Percentiles rank a stretch among this genome's conserved stretches.
Evolutionary conservation across 2,113 vertebrate species (phyloP).

Genomic region (Scytalopus superciliaris): DNA sequence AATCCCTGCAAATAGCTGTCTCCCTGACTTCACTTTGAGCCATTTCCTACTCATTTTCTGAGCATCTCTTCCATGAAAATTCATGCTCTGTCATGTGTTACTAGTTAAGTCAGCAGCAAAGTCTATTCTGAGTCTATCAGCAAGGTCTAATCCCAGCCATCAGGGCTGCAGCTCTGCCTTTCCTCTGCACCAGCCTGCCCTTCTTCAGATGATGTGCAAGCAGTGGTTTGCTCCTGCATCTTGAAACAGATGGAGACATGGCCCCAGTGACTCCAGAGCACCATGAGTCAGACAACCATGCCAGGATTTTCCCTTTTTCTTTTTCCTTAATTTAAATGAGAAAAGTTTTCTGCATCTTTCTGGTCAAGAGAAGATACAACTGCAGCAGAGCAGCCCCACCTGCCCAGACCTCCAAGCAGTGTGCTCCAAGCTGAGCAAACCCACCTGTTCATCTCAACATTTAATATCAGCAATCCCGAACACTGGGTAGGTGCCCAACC

Average conservation of each 20-base stretch:
- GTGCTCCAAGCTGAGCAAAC: not conserved
- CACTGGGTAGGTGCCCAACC: not conserved
- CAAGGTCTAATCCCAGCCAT: not conserved
- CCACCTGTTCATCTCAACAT: not conserved
- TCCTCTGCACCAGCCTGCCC: not conserved
- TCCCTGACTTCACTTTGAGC: not conserved
- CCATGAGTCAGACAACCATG: not conserved
- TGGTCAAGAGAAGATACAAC: not conserved
- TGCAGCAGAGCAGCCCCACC: not conserved
- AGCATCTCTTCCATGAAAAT: constrained; percentile 1
- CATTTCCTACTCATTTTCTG: constrained; percentile 2
- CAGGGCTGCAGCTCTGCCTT: not conserved
- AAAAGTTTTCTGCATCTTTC: not conserved
- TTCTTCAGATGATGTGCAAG: not conserved
- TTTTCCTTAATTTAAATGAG: not conserved
- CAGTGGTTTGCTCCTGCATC: not conserved
- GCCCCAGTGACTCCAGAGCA: not conserved
- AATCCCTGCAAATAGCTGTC: constrained; percentile 22
- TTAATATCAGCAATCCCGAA: not conserved
- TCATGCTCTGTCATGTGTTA: constrained; percentile 10
- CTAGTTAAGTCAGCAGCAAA: constrained; percentile 15
- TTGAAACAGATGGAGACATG: not conserved
- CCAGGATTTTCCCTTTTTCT: not conserved
- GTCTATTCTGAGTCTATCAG: not conserved
- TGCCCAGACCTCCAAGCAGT: not conserved